Evolutionary conservation across 2,888 invertebrate species (phyloP).

Genomic region (Zhuqinia jingwanae): DNA sequence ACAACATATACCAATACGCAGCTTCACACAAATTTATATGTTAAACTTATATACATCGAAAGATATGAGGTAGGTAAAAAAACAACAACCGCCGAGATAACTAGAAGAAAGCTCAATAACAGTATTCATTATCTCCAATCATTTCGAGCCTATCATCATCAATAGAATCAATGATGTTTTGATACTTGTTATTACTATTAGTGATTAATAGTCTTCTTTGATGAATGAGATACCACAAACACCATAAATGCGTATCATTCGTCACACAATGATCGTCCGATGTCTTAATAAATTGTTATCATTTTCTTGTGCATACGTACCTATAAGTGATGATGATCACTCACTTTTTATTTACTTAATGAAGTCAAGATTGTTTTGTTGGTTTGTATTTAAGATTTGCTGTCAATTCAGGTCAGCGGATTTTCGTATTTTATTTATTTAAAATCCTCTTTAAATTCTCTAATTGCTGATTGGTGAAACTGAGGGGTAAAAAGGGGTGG

Average conservation of each 20-base stretch:
- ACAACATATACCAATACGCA: not conserved
- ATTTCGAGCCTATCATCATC: too few relatives aligned
- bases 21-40: too few relatives aligned
- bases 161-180: conserved; percentile 24
- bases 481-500: too few relatives aligned
- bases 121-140: not conserved
- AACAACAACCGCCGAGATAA: not conserved
- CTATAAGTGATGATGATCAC: not conserved
- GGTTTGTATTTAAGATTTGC: too few relatives aligned
- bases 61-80: not conserved
- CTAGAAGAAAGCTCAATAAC: not conserved
- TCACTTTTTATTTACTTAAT: not conserved
- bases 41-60: too few relatives aligned
- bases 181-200: not conserved
- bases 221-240: conserved; percentile 1
- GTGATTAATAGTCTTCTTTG: not conserved
- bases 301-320: not conserved
- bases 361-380: not conserved
- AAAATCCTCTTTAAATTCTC: too few relatives aligned
- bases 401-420: too few relatives aligned
- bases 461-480: too few relatives aligned
- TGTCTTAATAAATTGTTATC: not conserved
- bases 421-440: too few relatives aligned
- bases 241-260: not conserved
- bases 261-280: conserved; percentile 25